Conservation (phyloP, 1,140 invertebrate species). For the Phymastichus coffea region DNA sequence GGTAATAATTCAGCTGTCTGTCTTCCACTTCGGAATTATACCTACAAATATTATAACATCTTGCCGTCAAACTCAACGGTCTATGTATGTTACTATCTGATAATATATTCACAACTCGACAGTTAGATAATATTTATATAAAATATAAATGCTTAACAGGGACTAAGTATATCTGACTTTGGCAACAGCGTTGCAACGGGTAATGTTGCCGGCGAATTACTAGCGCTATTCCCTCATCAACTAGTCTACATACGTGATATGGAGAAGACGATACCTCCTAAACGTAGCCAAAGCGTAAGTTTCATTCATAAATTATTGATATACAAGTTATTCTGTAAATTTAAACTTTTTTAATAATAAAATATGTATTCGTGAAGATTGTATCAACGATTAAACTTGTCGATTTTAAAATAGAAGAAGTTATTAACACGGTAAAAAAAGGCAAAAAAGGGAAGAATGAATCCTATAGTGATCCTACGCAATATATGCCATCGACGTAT, state of each 20-base stretch:
- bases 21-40: constrained; percentile 42
- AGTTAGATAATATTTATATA: background rate
- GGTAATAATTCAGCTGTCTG: no score
- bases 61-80: constrained; percentile 48
- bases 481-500: constrained; percentile 47
- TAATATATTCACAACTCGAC: background rate
- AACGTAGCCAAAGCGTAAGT: constrained; percentile 39
- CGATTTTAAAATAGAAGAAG: constrained; percentile 30
- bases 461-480: constrained; percentile 31
- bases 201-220: constrained; percentile 52
- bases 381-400: constrained; percentile 30
- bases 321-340: background rate
- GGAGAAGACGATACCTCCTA: constrained; percentile 42
- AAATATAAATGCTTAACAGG: constrained; percentile 21
- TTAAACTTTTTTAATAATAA: background rate
- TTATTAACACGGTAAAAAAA: constrained; percentile 21
- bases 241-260: constrained; percentile 43
- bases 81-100: constrained; percentile 37
- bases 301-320: constrained; percentile 3
- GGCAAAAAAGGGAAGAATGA: constrained; percentile 26
- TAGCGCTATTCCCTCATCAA: constrained; percentile 50
- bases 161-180: constrained; percentile 43
- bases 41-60: constrained; percentile 45
- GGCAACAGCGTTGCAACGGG: constrained; percentile 53
- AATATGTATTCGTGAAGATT: background rate